These are phyloP conservation scores for Serilophus lunatus DNA, from an alignment of 2,113 vertebrate species.

Conservation along the genomic window DNA sequence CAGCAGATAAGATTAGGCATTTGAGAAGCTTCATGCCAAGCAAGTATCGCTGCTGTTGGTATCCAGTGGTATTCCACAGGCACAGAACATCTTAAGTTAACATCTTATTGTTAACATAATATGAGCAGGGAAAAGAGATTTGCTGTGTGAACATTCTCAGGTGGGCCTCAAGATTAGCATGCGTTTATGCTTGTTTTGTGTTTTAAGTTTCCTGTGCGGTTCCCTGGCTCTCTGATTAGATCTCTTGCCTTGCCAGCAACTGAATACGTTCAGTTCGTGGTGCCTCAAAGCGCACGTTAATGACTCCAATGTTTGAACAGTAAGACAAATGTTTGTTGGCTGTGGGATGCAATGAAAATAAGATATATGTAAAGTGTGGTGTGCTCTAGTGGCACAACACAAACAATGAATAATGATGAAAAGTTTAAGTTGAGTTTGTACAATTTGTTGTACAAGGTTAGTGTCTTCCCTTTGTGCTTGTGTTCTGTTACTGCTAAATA, in stretches of 20 bases:
- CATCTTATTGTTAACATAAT: not conserved
- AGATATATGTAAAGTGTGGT: not conserved
- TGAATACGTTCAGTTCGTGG: not conserved
- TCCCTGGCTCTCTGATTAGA: not conserved
- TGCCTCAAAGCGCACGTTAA: not conserved
- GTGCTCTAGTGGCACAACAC: not conserved
- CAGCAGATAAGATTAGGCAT: not conserved
- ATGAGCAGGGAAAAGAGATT: not conserved
- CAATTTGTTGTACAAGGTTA: not conserved
- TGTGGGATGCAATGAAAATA: not conserved
- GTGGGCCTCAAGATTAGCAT: conserved; percentile 1
- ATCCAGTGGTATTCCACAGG: not conserved
- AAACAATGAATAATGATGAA: not conserved
- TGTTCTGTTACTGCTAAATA: not conserved
- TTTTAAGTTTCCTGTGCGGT: not conserved
- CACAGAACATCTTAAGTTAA: not conserved
- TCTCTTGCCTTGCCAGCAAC: not conserved
- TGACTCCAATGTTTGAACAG: not conserved
- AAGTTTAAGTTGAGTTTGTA: not conserved
- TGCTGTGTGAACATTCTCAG: not conserved
- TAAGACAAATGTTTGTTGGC: not conserved
- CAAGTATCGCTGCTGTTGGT: accelerated
- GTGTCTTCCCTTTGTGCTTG: not conserved
- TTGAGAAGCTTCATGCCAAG: not conserved
- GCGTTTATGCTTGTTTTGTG: not conserved